A percentile compares a stretch with the other conserved stretches of the same genome.
Conservation (phyloP, 2,797 vertebrate species). For the Sebastolobus alascanus region DNA sequence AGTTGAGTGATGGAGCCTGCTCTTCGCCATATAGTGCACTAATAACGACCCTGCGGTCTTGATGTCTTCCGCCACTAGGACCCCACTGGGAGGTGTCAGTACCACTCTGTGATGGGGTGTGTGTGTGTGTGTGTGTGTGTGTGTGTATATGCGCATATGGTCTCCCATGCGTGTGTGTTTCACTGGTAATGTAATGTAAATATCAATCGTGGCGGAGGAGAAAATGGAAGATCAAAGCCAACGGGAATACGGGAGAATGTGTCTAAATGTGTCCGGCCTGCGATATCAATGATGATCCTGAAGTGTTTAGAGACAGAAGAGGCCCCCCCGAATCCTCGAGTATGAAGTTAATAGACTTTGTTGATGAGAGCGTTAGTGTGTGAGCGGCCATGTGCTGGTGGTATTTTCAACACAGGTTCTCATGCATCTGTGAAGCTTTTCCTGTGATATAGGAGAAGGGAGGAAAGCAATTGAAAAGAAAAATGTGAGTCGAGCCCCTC, state of each 20-base stretch:
- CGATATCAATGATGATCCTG: conserved; percentile 49
- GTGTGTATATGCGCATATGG: conserved; percentile 49
- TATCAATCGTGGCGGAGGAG: conserved; percentile 65
- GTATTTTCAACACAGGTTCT: conserved; percentile 40
- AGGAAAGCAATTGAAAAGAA: conserved; percentile 66
- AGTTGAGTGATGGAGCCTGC: conserved; percentile 50
- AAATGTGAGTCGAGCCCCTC: conserved; percentile 68
- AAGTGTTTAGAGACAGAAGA: conserved; percentile 51
- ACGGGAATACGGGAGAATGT: conserved; percentile 33
- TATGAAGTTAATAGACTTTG: conserved; percentile 41
- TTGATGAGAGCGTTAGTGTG: conserved; percentile 44
- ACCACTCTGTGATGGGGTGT: conserved; percentile 67
- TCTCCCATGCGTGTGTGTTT: conserved; percentile 46
- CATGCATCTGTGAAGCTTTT: conserved; percentile 44
- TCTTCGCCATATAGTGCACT: conserved; percentile 63
- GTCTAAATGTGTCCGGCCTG: conserved; percentile 55
- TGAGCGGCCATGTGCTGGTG: conserved; percentile 16
- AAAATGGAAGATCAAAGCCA: conserved; percentile 78
- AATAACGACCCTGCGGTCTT: conserved; percentile 66
- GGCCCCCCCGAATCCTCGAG: conserved; percentile 33
- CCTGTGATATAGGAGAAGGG: conserved; percentile 68
- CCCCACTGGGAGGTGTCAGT: conserved; percentile 76
- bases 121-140: conserved; percentile 30
- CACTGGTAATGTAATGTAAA: conserved; percentile 73
- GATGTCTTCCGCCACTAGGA: conserved; percentile 61